Evolutionary conservation across 2,113 vertebrate genomes (phyloP).

Genomic region (Rhizomys pruinosus): DNA sequence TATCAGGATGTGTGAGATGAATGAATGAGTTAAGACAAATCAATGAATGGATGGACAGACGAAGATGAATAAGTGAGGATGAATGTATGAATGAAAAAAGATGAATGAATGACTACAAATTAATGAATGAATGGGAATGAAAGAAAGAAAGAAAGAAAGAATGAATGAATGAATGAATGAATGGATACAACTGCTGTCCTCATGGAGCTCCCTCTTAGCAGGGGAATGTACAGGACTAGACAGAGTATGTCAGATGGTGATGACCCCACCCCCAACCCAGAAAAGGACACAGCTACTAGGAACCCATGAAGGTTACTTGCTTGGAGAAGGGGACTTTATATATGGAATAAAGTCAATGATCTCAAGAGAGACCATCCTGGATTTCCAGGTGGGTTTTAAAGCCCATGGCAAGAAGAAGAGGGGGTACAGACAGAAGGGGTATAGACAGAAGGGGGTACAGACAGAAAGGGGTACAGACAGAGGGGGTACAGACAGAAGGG

Average conservation of each 20-base stretch:
- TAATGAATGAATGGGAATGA: background rate
- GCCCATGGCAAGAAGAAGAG: no score
- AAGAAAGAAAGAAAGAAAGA: no score
- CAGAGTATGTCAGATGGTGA: fast-evolving
- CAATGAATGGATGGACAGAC: no score
- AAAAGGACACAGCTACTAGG: background rate
- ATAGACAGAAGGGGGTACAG: no score
- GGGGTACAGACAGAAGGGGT: no score
- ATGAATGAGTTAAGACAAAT: background rate
- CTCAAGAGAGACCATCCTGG: background rate
- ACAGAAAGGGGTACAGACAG: no score
- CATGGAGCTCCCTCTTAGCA: background rate
- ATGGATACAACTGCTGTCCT: fast-evolving
- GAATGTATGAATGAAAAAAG: background rate
- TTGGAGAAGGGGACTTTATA: background rate
- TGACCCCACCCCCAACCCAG: fast-evolving
- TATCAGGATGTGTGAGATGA: background rate
- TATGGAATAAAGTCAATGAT: background rate
- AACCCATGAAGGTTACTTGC: background rate
- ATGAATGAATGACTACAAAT: background rate
- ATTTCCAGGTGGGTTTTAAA: no score
- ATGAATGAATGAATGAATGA: background rate
- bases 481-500: no score
- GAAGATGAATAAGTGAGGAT: no score
- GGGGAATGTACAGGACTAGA: fast-evolving